phyloP scores from a whole-genome alignment of 2,888 invertebrate species.

The Callimorpha dominula region DNA sequence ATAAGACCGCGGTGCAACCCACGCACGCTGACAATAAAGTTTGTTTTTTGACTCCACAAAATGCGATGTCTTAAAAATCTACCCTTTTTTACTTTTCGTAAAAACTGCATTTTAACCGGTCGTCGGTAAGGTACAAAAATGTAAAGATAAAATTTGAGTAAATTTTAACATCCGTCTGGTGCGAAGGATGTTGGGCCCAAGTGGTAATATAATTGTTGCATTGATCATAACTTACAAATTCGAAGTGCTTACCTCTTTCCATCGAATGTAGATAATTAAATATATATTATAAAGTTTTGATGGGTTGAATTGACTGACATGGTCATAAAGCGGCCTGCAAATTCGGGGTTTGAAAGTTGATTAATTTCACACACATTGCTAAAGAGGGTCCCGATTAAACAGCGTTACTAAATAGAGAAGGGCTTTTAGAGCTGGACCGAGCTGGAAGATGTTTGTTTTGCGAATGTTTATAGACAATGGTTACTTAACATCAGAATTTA shows the following conservation, averaged over 20 bases:
- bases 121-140: constrained; percentile 60
- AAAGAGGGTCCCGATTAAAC: too few species aligned
- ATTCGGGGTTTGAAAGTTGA: neutral
- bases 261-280: neutral
- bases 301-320: neutral
- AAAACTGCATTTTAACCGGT: constrained; percentile 69
- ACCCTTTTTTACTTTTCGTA: constrained; percentile 66
- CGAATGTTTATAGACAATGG: neutral
- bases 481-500: neutral
- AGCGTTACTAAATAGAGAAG: too few species aligned
- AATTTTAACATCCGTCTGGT: constrained; percentile 58
- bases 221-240: constrained; percentile 6
- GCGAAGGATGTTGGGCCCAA: constrained; percentile 37
- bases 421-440: too few species aligned
- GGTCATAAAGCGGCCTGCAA: neutral
- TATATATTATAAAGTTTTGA: neutral
- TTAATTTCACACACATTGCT: neutral
- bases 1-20: constrained; percentile 58
- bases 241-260: neutral
- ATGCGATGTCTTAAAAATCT: constrained; percentile 67
- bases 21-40: constrained; percentile 76
- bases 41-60: constrained; percentile 75
- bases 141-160: constrained; percentile 59
- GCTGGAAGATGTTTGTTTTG: neutral
- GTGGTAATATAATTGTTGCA: constrained; percentile 39